phyloP scores from a whole-genome alignment of 2,888 invertebrate genomes.

The Disparrhopalites patrizii region DNA sequence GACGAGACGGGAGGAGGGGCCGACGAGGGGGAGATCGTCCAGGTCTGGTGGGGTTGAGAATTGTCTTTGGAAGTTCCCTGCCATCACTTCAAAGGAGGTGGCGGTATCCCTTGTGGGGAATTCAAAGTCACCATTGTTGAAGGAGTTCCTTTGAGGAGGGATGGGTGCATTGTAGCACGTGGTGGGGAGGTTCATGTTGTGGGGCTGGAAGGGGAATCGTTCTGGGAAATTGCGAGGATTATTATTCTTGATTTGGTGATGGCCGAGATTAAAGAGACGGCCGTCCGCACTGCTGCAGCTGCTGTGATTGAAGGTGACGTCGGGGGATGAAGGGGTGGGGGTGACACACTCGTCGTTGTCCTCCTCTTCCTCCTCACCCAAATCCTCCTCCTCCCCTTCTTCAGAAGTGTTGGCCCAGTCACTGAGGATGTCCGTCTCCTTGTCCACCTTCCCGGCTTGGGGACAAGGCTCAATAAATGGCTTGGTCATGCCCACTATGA shows the following conservation, averaged over 20 bases:
- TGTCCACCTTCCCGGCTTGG: constrained; percentile 19
- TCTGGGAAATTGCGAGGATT: background rate
- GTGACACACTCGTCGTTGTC: constrained; percentile 36
- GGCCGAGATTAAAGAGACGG: constrained; percentile 3
- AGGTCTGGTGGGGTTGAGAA: too few relatives aligned
- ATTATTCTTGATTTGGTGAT: background rate
- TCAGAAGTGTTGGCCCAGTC: constrained; percentile 46
- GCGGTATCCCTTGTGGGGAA: too few relatives aligned
- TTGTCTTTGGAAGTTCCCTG: too few relatives aligned
- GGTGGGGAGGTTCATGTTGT: constrained; percentile 40
- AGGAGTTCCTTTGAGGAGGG: constrained; percentile 14
- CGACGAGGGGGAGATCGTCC: background rate
- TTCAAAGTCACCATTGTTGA: too few relatives aligned
- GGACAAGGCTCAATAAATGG: too few relatives aligned
- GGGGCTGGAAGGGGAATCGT: constrained; percentile 23
- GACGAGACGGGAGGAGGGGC: background rate
- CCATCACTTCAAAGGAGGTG: too few relatives aligned
- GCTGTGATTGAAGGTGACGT: constrained; percentile 30
- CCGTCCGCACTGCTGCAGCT: constrained; percentile 23
- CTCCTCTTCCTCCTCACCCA: constrained; percentile 11
- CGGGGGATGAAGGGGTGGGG: constrained; percentile 45
- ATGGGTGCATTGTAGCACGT: constrained; percentile 23
- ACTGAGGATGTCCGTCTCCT: constrained; percentile 44
- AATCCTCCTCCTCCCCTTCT: constrained; percentile 12
- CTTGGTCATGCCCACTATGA: too few relatives aligned